Evolutionary conservation across 2,888 invertebrate species (phyloP), one percentile per base, ranked within the genome.

Genomic region (Leuctra nigra): DNA sequence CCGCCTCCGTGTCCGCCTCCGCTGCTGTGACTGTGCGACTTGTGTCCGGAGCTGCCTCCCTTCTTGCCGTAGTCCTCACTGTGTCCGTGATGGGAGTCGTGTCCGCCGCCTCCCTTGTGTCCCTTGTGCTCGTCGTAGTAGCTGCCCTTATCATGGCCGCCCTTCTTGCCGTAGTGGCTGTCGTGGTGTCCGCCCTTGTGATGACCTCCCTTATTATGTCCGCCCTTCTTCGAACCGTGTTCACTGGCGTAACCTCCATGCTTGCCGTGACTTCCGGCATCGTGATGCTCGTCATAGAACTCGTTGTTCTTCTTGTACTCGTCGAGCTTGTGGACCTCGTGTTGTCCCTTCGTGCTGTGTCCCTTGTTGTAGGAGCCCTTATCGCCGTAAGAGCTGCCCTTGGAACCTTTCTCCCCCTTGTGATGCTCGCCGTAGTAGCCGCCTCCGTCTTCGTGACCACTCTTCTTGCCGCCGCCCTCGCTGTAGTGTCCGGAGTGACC

Each of bases 241-340:
- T 84, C 85, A 67, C 89, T 86, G 70, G 82, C 84, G 33, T 81
- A 86, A n/a, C 67, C 68, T 60, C 88, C 90, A 67, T 90, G 87
- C 67, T 89, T 87, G 68, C 87, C 86, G 69, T 89, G 87, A 64
- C 86, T 86, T 0, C 85, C 89, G 41, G 83, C 83, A 66, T 87
- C 87, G 64, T 90, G 88, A 66, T 88, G 84, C 72, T 90, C 90
- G 64, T 91, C 90, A 70, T 84, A 89, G 81, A 87, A 90, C 67
- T 88, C 84, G 68, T 91, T 90, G 66, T 90, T 86, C 70, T 91
- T 91, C 69, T 89, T 87, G 72, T 82, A 88, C 72, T 91, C 91
- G 70, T 91, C 88, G 59, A 87, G 72, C 68, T 91, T 91, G 72
- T 91, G 88, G 6, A 90, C 79, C 69, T 89, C 86, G 68, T 91